phyloP scores from a whole-genome alignment of 2,113 vertebrate genomes.

The Tetraodon nigroviridis region DNA sequence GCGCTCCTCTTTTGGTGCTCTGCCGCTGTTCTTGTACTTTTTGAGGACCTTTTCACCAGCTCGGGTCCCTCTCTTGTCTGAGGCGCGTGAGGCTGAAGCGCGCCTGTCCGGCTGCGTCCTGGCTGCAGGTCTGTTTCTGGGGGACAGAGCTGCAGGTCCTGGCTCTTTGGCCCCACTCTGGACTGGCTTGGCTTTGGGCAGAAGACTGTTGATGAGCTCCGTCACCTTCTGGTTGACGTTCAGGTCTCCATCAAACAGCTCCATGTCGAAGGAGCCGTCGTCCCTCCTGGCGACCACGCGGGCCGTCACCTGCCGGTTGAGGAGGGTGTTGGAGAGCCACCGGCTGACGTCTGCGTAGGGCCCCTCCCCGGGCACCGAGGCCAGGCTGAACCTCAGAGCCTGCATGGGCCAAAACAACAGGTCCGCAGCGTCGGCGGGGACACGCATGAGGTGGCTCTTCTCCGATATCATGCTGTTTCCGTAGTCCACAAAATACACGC shows the following conservation, averaged over 20 bases:
- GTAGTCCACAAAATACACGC: slow-evolving; percentile 88
- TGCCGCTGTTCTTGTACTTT: no score
- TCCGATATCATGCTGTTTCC: slow-evolving; percentile 79
- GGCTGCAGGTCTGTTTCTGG: no score
- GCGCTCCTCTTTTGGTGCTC: no score
- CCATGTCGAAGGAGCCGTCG: slow-evolving; percentile 77
- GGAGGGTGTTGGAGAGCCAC: slow-evolving; percentile 76
- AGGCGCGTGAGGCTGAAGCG: no score
- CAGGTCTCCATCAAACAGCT: slow-evolving; percentile 79
- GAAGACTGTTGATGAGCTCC: slow-evolving; percentile 65
- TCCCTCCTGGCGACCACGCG: slow-evolving; percentile 68
- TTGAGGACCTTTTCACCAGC: no score
- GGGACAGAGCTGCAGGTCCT: background rate
- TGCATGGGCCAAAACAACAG: slow-evolving; percentile 87
- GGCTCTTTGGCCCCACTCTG: slow-evolving; percentile 12
- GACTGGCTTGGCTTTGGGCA: slow-evolving; percentile 25
- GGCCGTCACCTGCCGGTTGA: slow-evolving; percentile 77
- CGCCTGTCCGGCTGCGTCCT: no score
- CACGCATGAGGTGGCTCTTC: slow-evolving; percentile 71
- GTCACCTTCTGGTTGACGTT: slow-evolving; percentile 81
- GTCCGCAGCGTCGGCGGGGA: slow-evolving; percentile 76
- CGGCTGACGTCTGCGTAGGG: slow-evolving; percentile 69
- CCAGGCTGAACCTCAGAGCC: slow-evolving; percentile 80
- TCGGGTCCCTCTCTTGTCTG: no score
- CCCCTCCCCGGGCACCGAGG: slow-evolving; percentile 63